Conservation (phyloP, 2,888 invertebrate genomes). For the Diploptera punctata region DNA sequence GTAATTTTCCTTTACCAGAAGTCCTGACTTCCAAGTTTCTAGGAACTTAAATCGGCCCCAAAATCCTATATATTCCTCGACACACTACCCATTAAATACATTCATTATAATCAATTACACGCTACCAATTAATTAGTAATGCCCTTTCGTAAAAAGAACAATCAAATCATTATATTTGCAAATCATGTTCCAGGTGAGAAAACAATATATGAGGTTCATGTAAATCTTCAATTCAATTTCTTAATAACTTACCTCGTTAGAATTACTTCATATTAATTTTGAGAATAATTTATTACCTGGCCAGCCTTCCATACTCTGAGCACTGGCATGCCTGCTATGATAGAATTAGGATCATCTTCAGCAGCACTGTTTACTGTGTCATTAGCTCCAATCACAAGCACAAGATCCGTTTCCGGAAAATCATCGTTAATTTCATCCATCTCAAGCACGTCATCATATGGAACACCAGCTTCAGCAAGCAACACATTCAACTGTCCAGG, state of each 20-base stretch:
- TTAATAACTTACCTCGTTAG: not conserved
- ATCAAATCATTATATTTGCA: not conserved
- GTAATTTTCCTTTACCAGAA: too few species aligned
- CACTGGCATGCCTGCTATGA: slow-evolving; percentile 93
- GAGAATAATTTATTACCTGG: too few species aligned
- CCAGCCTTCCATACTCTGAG: slow-evolving; percentile 87
- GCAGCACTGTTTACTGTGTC: slow-evolving; percentile 93
- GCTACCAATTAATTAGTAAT: too few species aligned
- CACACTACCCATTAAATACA: too few species aligned
- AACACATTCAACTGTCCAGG: slow-evolving; percentile 92
- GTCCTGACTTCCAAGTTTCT: too few species aligned
- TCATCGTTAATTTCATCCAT: slow-evolving; percentile 94
- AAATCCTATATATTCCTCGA: too few species aligned
- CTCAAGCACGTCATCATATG: slow-evolving; percentile 87
- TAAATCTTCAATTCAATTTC: too few species aligned
- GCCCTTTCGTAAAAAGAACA: too few species aligned
- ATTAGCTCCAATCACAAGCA: slow-evolving; percentile 87
- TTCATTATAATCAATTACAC: too few species aligned
- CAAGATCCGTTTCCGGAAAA: slow-evolving; percentile 82
- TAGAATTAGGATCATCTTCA: slow-evolving; percentile 88
- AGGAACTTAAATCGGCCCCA: too few species aligned
- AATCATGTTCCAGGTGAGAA: too few species aligned
- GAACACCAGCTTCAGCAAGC: slow-evolving; percentile 91
- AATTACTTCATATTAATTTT: not conserved
- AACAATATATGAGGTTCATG: too few species aligned